A percentile compares a stretch with the other conserved stretches of the same genome.
Evolutionary conservation across 1,140 invertebrate genomes (phyloP).

Genomic region (Papilio polytes): DNA sequence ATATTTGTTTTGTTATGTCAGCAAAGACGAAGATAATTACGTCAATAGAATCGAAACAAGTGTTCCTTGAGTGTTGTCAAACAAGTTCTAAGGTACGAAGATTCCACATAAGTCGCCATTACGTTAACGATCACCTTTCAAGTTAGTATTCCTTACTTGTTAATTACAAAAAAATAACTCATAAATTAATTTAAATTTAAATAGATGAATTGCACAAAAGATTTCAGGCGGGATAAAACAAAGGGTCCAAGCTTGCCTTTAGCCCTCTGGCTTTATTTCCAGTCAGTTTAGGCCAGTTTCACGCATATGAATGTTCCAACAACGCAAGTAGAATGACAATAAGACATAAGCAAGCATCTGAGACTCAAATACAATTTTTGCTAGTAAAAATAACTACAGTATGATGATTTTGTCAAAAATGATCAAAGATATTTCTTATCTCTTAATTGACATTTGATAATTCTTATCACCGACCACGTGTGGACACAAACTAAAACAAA

Average conservation of each 20-base stretch:
- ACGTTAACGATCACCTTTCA: not conserved
- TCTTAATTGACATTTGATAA: conserved; percentile 1
- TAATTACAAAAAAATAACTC: not conserved
- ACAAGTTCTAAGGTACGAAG: not conserved
- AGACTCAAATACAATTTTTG: not conserved
- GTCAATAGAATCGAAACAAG: not conserved
- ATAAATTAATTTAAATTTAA: not conserved
- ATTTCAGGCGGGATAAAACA: not conserved
- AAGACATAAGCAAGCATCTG: no score
- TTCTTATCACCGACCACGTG: not conserved
- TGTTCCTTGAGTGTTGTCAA: not conserved
- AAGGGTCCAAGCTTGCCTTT: not conserved
- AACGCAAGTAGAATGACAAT: no score
- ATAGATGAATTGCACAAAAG: not conserved
- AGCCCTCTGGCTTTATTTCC: not conserved
- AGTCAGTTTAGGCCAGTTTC: not conserved
- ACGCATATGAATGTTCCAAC: no score
- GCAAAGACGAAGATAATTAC: not conserved
- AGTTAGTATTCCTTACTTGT: not conserved
- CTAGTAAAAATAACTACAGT: not conserved
- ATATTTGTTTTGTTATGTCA: conserved; percentile 4
- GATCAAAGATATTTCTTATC: no score
- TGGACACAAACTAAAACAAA: not conserved
- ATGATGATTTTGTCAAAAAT: no score
- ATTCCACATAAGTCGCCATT: not conserved